Conservation (phyloP, 2,888 invertebrate species). For the Thera britannica region DNA sequence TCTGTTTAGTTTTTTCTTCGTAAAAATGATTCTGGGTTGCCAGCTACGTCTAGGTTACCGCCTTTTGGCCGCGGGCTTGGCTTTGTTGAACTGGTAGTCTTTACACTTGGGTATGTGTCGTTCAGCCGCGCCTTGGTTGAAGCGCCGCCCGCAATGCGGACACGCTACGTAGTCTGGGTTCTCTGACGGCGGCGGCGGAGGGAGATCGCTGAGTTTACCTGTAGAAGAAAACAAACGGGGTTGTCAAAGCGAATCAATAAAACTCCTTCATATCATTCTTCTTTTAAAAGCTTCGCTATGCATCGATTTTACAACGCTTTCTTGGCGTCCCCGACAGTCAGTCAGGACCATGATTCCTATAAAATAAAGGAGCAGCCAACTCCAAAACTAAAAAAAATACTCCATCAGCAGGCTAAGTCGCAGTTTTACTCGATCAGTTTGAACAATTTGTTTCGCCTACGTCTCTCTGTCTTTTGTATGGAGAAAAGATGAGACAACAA, state of each 20-base stretch:
- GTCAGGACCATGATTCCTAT: too few relatives aligned
- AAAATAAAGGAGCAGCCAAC: too few relatives aligned
- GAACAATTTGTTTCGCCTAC: too few relatives aligned
- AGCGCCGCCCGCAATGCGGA: conserved; percentile 94
- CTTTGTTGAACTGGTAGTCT: conserved; percentile 92
- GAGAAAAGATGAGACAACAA: too few relatives aligned
- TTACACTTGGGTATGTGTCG: conserved; percentile 97
- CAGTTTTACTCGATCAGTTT: too few relatives aligned
- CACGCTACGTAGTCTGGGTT: conserved; percentile 96
- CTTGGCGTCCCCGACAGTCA: too few relatives aligned
- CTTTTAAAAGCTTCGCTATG: too few relatives aligned
- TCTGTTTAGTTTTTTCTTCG: conserved; percentile 3
- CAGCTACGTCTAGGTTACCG: conserved; percentile 57
- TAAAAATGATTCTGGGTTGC: conserved; percentile 19
- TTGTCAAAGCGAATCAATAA: neutral
- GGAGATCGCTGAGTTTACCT: conserved; percentile 92
- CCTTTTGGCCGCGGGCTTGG: conserved; percentile 74
- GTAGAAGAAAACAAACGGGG: conserved; percentile 21
- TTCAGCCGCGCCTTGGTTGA: conserved; percentile 93
- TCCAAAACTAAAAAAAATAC: too few relatives aligned
- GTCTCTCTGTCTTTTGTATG: too few relatives aligned
- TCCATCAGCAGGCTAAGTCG: too few relatives aligned
- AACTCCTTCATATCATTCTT: too few relatives aligned
- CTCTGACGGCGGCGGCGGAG: conserved; percentile 95
- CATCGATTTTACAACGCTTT: too few relatives aligned